phyloP scores from a whole-genome alignment of 2,888 invertebrate species.

The Steromphala cineraria region DNA sequence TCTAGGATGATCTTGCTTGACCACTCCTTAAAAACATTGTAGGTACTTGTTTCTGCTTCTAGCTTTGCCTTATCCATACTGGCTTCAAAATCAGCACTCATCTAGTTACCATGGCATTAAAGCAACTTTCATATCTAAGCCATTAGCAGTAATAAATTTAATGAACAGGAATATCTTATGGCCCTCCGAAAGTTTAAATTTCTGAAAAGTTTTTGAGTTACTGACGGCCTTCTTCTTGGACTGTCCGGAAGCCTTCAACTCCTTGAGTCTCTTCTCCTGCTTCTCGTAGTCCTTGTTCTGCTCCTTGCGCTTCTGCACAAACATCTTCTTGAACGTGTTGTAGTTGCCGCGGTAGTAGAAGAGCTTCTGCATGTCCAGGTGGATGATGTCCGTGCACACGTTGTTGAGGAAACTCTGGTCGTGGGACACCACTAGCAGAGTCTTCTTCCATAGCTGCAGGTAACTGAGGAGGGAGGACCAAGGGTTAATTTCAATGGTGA shows the following conservation, averaged over 20 bases:
- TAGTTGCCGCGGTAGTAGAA: slow-evolving; percentile 93
- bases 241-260: slow-evolving; percentile 94
- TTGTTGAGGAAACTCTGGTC: slow-evolving; percentile 99
- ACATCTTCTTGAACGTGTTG: slow-evolving; percentile 95
- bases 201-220: too few relatives aligned
- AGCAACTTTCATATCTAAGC: too few relatives aligned
- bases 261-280: slow-evolving; percentile 96
- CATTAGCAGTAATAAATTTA: too few relatives aligned
- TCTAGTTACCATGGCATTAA: too few relatives aligned
- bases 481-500: too few relatives aligned
- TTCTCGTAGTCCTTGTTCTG: slow-evolving; percentile 98
- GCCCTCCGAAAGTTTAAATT: too few relatives aligned
- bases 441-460: slow-evolving; percentile 98
- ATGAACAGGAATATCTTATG: too few relatives aligned
- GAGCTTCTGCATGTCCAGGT: slow-evolving; percentile 94
- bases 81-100: too few relatives aligned
- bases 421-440: slow-evolving; percentile 97
- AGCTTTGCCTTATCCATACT: too few relatives aligned
- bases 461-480: slow-evolving; percentile 80
- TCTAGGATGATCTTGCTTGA: too few relatives aligned
- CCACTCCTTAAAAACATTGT: too few relatives aligned
- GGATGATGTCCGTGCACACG: slow-evolving; percentile 99
- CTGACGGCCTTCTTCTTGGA: slow-evolving; percentile 91
- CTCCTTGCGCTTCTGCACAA: slow-evolving; percentile 94
- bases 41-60: too few relatives aligned